Base-by-base conservation (phyloP, 2,888 invertebrate genomes). In the Cremastobaeus sp. region DNA sequence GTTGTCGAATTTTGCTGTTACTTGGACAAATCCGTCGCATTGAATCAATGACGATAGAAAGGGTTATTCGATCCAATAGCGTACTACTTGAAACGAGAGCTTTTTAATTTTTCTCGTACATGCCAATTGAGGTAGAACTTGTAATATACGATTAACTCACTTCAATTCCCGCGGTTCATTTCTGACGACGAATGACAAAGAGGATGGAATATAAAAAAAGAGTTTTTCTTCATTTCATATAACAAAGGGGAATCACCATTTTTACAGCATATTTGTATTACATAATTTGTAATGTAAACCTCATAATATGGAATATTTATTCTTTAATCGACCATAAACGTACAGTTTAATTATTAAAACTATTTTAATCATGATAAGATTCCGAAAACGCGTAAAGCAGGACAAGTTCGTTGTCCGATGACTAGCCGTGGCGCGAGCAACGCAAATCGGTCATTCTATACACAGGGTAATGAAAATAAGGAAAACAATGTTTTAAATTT, bases 391-490 rank as follows among this genome's bases (percentile, higher is more conserved):
- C 60, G 54, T 60, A 69, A 60, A 17, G 9, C 37, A 32, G 60
- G 62, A 62, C 65, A 21, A 41, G 43, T 39, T 59, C 35, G 60
- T 30, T 43, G 70, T 68, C 64, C 65, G 48, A 50, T 54, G 45
- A 77, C 66, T 66, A 70, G 60, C 74, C 73, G 76, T 77, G 77
- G 62, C 76, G 79, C 66, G 77, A 79, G 76, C 78, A 77, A 76
- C 76, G 45, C 76, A 78, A 73, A 71, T 79, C 79, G 81, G 79
- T 83, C 76, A 79, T 79, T 70, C 65, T 80, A 72, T 72, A 86
- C 85, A 86, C 87, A 87, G 87, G 87, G 87, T 88, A 86, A 86
- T 75, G 77, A 71, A 77, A 76, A 66, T 68, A 76, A 68, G 48
- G 54, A 43, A 30, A 76, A 77, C 50, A 47, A 77, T 69, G 62